Percentiles rank a stretch among this genome's conserved stretches.
phyloP scores from a whole-genome alignment of 2,797 vertebrate species.

The Apodemus agrarius region DNA sequence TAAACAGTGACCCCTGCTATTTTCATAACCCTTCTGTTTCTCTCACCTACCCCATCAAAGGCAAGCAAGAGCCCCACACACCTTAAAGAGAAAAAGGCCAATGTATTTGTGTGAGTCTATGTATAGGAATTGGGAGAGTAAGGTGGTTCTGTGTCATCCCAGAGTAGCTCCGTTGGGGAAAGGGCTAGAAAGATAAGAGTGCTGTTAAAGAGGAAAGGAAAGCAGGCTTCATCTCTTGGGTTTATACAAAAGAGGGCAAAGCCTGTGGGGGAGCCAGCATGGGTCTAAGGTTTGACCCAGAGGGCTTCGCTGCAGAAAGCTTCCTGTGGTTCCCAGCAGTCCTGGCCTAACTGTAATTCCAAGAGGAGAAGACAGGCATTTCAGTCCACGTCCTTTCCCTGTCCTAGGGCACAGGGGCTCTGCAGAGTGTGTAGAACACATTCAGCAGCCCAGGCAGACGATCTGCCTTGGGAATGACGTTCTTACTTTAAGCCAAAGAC shows the following conservation, averaged over 20 bases:
- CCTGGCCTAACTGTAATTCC: constrained; percentile 53
- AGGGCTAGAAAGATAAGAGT: not conserved
- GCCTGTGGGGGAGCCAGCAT: not conserved
- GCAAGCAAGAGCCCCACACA: not conserved
- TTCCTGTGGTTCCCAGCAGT: constrained; percentile 41
- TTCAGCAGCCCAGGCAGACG: constrained; percentile 62
- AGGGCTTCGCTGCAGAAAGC: constrained; percentile 11
- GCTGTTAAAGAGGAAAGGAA: constrained; percentile 59
- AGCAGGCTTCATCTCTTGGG: constrained; percentile 53
- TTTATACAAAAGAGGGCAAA: constrained; percentile 65
- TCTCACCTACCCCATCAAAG: not conserved
- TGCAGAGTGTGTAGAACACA: constrained; percentile 25
- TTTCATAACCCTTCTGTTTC: not conserved
- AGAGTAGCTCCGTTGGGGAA: not conserved
- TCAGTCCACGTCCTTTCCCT: constrained; percentile 59
- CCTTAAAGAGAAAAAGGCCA: not conserved
- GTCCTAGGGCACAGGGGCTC: constrained; percentile 58
- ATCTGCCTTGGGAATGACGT: constrained; percentile 75
- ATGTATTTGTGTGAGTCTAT: not conserved
- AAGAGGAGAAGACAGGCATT: constrained; percentile 47
- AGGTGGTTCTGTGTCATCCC: not conserved
- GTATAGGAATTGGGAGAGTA: not conserved
- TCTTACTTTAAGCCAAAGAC: constrained; percentile 80
- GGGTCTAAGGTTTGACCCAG: constrained; percentile 44
- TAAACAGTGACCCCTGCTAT: not conserved